These are phyloP conservation scores for Peribatodes rhomboidaria DNA, from an alignment of 2,888 invertebrate genomes.

Conservation along the genomic window DNA sequence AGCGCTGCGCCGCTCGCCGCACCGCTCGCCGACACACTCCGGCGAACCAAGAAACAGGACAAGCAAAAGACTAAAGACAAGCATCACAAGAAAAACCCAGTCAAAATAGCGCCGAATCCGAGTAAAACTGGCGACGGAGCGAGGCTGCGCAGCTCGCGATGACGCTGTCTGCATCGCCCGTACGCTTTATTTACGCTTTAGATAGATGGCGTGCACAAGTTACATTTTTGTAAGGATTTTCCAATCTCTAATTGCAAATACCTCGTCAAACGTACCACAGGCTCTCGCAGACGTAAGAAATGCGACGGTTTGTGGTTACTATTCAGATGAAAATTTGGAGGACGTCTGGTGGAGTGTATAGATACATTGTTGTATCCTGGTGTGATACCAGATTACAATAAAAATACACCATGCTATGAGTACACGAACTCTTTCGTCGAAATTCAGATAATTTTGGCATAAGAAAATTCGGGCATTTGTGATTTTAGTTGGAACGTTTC, in stretches of 20 bases:
- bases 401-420: no score
- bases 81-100: slow-evolving; percentile 60
- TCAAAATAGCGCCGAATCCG: slow-evolving; percentile 61
- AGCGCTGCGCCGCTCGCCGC: slow-evolving; percentile 11
- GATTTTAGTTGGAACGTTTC: not conserved
- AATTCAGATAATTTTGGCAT: not conserved
- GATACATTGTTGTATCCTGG: not conserved
- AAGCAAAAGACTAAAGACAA: slow-evolving; percentile 64
- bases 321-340: not conserved
- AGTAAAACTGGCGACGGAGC: slow-evolving; percentile 67
- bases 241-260: not conserved
- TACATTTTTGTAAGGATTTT: slow-evolving; percentile 12
- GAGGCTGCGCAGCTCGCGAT: slow-evolving; percentile 85
- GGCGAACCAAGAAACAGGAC: slow-evolving; percentile 63
- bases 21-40: slow-evolving; percentile 57
- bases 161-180: no score
- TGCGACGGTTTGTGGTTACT: not conserved
- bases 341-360: not conserved
- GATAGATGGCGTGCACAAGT: slow-evolving; percentile 12
- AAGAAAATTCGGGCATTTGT: not conserved
- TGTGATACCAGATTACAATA: not conserved
- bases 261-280: not conserved
- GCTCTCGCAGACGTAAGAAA: not conserved
- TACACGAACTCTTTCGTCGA: not conserved
- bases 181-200: not conserved